Percentiles rank a stretch among this genome's conserved stretches.
Evolutionary conservation across 1,140 invertebrate genomes (phyloP).

Genomic region (Ceratitis capitata): DNA sequence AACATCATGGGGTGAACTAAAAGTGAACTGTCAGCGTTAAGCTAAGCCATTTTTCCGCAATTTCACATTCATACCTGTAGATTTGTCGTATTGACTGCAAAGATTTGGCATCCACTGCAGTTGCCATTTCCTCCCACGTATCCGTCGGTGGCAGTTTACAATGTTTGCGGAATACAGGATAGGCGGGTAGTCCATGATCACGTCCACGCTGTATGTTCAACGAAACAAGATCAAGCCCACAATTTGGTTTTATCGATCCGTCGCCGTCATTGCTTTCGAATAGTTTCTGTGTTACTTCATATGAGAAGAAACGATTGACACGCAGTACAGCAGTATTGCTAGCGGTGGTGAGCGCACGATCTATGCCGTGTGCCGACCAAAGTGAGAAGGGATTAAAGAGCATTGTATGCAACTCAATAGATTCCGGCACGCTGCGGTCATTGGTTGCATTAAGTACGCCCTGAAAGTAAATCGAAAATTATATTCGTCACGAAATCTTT

Average conservation of each 20-base stretch:
- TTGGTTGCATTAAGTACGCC: slow-evolving; percentile 76
- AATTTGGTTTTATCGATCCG: slow-evolving; percentile 62
- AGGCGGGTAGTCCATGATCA: slow-evolving; percentile 87
- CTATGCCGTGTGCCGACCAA: slow-evolving; percentile 72
- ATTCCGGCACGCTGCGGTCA: slow-evolving; percentile 71
- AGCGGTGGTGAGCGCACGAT: slow-evolving; percentile 72
- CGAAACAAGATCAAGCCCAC: slow-evolving; percentile 85
- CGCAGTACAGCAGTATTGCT: slow-evolving; percentile 74
- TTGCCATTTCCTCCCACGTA: slow-evolving; percentile 79
- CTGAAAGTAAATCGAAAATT: slow-evolving; percentile 19
- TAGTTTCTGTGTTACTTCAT: slow-evolving; percentile 72
- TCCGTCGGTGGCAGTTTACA: slow-evolving; percentile 76
- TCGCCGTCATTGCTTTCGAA: slow-evolving; percentile 70
- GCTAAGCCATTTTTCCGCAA: background rate
- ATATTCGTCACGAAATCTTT: background rate
- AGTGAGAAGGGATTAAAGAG: slow-evolving; percentile 84
- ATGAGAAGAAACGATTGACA: slow-evolving; percentile 75
- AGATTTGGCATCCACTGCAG: slow-evolving; percentile 71
- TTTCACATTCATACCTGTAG: slow-evolving; percentile 69
- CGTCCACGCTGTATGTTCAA: slow-evolving; percentile 88
- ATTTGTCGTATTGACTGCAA: slow-evolving; percentile 72
- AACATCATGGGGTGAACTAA: slow-evolving; percentile 80
- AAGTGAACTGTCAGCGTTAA: slow-evolving; percentile 25
- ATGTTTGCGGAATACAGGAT: slow-evolving; percentile 78
- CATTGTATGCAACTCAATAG: slow-evolving; percentile 80